Evolutionary conservation across 1,140 invertebrate species (phyloP), one percentile per base, ranked within the genome.

Genomic region (Halyomorpha halys): DNA sequence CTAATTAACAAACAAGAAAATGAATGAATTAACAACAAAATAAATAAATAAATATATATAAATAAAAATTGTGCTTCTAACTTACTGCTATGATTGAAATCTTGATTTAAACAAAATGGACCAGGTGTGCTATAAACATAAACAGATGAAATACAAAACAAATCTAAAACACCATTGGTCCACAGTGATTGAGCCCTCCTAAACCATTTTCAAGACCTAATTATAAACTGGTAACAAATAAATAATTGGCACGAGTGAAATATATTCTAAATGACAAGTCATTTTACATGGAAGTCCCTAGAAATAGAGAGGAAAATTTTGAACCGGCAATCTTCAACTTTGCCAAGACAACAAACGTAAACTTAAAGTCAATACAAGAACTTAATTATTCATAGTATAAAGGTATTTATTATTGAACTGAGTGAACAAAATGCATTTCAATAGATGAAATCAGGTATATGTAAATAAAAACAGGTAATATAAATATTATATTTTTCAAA

Each of bases 171-270:
- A 60, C 63, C 63, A 27, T 65, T 65, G 63, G 63, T 65, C 63
- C 63, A 49, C 63, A 65, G 25, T 60, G 23, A 44, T 65, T 65
- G 63, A 65, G 63, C 63, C 63, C 1, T 65, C 49, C 63, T 65
- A 65, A 64, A 56, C 27, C 44, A 25, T 60, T 39, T 49, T 39
- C 30, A n/a, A 30, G 62, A 51, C 44, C 63, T 60, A 65, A 14
- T 60, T 65, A 65, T 62, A 61, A 64, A 65, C 44, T 65, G 64
- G 64, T 65, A 65, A 65, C 64, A 65, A 65, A 65, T 65, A 65
- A 65, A 65, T 65, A 65, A 39, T 65, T 65, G 64, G 64, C 64
- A 65, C 64, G 51, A 65, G 61, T 65, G 59, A 49, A 65, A 65
- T 65, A 65, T 45, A 61, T 45, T 65, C 47, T 61, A 59, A 16